Evolutionary conservation across 2,888 invertebrate genomes (phyloP).

Genomic region (Kuschelorhynchus macadamiae): DNA sequence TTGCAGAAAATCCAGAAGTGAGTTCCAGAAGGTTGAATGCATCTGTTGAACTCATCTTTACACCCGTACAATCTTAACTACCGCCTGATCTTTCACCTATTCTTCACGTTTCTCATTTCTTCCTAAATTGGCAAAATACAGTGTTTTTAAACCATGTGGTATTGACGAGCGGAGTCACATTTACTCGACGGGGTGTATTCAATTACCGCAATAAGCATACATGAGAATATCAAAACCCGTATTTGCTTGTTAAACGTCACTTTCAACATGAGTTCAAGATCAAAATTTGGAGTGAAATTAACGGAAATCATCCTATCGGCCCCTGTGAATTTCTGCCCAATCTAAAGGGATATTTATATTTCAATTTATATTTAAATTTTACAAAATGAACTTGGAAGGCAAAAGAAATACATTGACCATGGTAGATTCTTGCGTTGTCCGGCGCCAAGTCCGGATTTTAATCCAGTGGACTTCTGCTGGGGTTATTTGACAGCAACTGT

Average conservation of each 20-base stretch:
- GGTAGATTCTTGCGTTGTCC: background rate
- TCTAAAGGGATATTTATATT: background rate
- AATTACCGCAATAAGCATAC: background rate
- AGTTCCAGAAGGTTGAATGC: background rate
- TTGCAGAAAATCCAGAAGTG: constrained; percentile 3
- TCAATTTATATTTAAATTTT: no score
- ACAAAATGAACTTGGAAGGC: background rate
- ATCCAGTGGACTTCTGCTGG: background rate
- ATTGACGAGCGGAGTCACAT: background rate
- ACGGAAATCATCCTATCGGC: background rate
- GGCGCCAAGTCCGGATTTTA: background rate
- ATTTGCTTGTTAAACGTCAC: background rate
- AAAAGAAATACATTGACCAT: background rate
- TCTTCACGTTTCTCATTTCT: background rate
- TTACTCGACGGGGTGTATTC: background rate
- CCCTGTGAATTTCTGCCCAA: background rate
- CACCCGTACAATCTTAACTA: background rate
- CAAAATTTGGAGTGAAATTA: background rate
- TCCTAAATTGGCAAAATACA: background rate
- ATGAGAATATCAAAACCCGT: background rate
- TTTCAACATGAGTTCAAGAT: background rate
- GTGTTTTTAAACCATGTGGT: background rate
- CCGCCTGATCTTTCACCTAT: background rate
- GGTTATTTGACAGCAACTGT: background rate
- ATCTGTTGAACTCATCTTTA: background rate